These are phyloP conservation scores for Neostethus bicornis DNA, from an alignment of 2,797 vertebrate species.

Conservation along the genomic window DNA sequence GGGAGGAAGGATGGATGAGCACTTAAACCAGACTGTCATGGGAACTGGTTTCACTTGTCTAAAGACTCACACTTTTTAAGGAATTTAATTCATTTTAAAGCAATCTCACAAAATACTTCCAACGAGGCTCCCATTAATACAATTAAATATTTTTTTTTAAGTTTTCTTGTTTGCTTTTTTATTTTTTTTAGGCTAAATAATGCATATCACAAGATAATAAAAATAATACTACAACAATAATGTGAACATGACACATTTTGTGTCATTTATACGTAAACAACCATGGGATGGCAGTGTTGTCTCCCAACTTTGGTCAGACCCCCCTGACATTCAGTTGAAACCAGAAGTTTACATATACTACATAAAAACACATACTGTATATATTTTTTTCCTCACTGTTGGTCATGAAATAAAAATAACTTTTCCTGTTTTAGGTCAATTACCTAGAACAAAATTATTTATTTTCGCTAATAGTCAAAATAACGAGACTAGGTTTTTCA, in stretches of 20 bases:
- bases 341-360: too few relatives aligned
- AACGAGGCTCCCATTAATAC: conserved; percentile 37
- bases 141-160: conserved; percentile 10
- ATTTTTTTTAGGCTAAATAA: conserved; percentile 1
- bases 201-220: neutral
- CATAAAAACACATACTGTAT: too few relatives aligned
- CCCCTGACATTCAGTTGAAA: neutral
- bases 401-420: too few relatives aligned
- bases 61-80: conserved; percentile 56
- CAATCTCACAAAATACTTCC: conserved; percentile 52
- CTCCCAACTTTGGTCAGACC: conserved; percentile 1
- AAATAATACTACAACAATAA: neutral
- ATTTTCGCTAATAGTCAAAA: too few relatives aligned
- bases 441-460: too few relatives aligned
- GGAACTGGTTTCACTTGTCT: conserved; percentile 47
- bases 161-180: conserved; percentile 21
- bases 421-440: too few relatives aligned
- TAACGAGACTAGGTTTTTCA: too few relatives aligned
- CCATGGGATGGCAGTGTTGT: conserved; percentile 62
- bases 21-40: conserved; percentile 49
- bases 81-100: conserved; percentile 33
- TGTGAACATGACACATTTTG: neutral
- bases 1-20: conserved; percentile 28
- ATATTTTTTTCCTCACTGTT: too few relatives aligned
- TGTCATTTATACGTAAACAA: conserved; percentile 14